Conservation (phyloP, 2,888 invertebrate genomes). For the Merodon equestris region DNA sequence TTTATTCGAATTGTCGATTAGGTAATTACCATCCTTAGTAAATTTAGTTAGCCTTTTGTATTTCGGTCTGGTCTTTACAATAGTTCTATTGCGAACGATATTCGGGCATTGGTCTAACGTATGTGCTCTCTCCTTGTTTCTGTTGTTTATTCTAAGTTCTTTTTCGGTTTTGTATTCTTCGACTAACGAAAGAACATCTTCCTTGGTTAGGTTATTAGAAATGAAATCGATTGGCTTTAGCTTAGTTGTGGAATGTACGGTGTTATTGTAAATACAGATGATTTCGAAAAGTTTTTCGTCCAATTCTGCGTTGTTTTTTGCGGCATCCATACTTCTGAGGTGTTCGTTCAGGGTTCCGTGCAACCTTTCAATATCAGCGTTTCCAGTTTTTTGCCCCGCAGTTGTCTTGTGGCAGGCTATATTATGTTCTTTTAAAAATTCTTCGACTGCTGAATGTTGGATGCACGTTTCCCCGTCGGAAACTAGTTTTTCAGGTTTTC, state of each 20-base stretch:
- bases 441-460: not conserved
- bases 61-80: constrained; percentile 2
- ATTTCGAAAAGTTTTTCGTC: constrained; percentile 11
- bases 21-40: not conserved
- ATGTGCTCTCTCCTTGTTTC: not conserved
- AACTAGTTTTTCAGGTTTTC: constrained; percentile 8
- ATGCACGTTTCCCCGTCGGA: constrained; percentile 3
- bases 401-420: constrained; percentile 7
- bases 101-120: constrained; percentile 11
- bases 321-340: constrained; percentile 1
- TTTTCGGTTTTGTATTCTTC: not conserved
- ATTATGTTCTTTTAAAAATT: constrained; percentile 6
- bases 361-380: constrained; percentile 3
- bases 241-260: constrained; percentile 3
- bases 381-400: not conserved
- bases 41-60: constrained; percentile 14
- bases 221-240: constrained; percentile 12
- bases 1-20: constrained; percentile 8
- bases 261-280: constrained; percentile 1
- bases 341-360: constrained; percentile 8
- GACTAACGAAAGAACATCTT: constrained; percentile 4
- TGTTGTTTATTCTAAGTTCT: constrained; percentile 1
- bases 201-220: constrained; percentile 7
- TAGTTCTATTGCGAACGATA: constrained; percentile 9
- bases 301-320: constrained; percentile 1